Percentiles rank a stretch among this genome's conserved stretches.
These are phyloP conservation scores for Drosophila persimilis DNA, from an alignment of 1,140 invertebrate genomes.

Conservation along the genomic window DNA sequence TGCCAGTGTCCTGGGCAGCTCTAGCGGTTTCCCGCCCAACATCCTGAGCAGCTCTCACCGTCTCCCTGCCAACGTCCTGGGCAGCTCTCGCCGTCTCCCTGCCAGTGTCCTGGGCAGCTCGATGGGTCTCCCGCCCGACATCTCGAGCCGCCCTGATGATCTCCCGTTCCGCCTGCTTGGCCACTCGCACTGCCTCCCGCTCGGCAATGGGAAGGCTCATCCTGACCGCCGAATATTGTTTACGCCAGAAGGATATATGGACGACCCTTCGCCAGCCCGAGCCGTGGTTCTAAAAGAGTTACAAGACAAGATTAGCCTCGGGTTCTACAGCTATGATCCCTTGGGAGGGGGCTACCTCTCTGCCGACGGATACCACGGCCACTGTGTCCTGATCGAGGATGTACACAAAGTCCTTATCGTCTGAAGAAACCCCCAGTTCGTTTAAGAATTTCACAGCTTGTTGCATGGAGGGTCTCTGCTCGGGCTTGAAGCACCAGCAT, in stretches of 20 bases:
- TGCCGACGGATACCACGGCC: slow-evolving; percentile 13
- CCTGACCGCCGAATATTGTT: too few relatives aligned
- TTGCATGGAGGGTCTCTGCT: neutral
- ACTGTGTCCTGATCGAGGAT: slow-evolving; percentile 6
- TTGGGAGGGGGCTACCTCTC: neutral
- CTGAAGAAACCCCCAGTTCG: neutral
- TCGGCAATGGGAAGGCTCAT: slow-evolving; percentile 5
- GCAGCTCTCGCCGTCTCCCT: slow-evolving; percentile 1
- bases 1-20: neutral
- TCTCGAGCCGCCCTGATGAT: neutral
- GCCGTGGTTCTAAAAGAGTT: too few relatives aligned
- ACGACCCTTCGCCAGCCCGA: neutral
- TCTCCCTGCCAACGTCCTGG: slow-evolving; percentile 3
- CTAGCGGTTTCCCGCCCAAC: neutral
- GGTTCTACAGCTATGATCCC: too few relatives aligned
- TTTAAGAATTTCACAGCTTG: slow-evolving; percentile 1
- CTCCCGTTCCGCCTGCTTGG: too few relatives aligned
- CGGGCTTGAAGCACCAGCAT: slow-evolving; percentile 6
- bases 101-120: neutral
- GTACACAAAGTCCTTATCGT: slow-evolving; percentile 12
- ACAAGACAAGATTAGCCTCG: too few relatives aligned
- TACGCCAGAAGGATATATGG: slow-evolving; percentile 7
- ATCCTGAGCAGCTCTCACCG: neutral
- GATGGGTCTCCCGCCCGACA: neutral
- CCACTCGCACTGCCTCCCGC: slow-evolving; percentile 1